Base-by-base conservation (phyloP, 2,888 invertebrate species). In the Chloroclysta siterata region DNA sequence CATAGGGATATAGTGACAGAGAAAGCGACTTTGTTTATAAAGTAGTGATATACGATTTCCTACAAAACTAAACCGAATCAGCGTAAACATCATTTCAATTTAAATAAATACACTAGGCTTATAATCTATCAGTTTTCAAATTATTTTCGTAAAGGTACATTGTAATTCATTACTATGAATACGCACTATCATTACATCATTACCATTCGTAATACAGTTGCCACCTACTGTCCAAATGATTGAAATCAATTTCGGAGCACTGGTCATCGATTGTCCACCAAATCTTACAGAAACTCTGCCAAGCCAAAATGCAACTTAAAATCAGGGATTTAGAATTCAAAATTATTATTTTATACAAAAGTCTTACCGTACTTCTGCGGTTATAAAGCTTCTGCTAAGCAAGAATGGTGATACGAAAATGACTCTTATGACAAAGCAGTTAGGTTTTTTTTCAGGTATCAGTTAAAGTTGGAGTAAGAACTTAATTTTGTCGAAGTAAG, bases 201-300 rank as follows among this genome's bases (percentile, higher is more conserved):
- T 66, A 66, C 33, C 56, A 66, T 73, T 72, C 85, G 88, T 89
- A 89, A 87, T 83, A 82, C 85, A 80, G 87, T 82, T 83, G 88
- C 90, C 90, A 86, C 90, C 90, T 89, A 89, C 89, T 72, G 90
- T 82, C 87, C 76, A 68, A 71, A 73, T 88, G 89, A 90, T 90
- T 88, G 89, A 87, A 90, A 89, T 88, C 89, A 88, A 90, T 90
- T 84, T 82, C 75, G 71, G 78, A 82, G 75, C 79, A 79, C 77
- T 77, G 75, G 74, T 81, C 84, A 90, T 90, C 89, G 89, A 83
- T 87, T 82, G 82, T 80, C 71, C 73, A 75, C 73, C 70, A 70
- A 72, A 77, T 75, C 67, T 66, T 70, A 64, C 53, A 53, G 60
- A 69, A 53, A 55, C 44, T 42, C 8, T 10, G 14, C 14, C 33